Evolutionary conservation across 2,888 invertebrate species (phyloP).

Genomic region (Chalcosyrphus nemorum): DNA sequence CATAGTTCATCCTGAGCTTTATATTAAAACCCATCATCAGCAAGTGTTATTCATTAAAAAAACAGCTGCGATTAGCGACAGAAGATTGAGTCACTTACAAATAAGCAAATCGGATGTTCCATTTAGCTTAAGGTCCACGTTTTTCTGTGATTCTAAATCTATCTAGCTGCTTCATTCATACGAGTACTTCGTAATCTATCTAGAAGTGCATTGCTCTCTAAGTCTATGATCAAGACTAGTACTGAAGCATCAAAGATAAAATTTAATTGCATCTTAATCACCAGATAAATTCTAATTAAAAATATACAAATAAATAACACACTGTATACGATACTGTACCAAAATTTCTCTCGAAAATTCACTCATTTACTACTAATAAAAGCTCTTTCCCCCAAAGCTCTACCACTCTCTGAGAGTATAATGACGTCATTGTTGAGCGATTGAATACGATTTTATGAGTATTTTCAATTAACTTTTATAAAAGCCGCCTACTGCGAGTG

Average conservation of each 20-base stretch:
- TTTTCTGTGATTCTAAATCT: too few relatives aligned
- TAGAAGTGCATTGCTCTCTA: neutral
- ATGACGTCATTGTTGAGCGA: conserved; percentile 28
- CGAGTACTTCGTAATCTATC: neutral
- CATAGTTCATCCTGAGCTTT: too few relatives aligned
- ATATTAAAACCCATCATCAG: too few relatives aligned
- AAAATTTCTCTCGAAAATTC: neutral
- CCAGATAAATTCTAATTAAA: neutral
- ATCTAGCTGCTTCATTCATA: neutral
- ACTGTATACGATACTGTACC: neutral
- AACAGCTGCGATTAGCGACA: too few relatives aligned
- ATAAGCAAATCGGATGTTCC: neutral
- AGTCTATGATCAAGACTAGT: neutral
- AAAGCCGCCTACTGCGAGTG: conserved; percentile 73
- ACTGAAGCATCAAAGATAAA: neutral
- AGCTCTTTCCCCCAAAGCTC: neutral
- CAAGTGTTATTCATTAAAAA: too few relatives aligned
- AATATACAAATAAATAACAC: neutral
- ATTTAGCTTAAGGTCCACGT: too few relatives aligned
- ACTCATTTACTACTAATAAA: neutral
- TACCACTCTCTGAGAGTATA: conserved; percentile 25
- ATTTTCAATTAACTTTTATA: conserved; percentile 70
- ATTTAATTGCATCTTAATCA: neutral
- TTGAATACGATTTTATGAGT: conserved; percentile 1
- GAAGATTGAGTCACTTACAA: too few relatives aligned